Evolutionary conservation across 2,888 invertebrate species (phyloP), one percentile per base, ranked within the genome.

Genomic region (Eurytoma californica): DNA sequence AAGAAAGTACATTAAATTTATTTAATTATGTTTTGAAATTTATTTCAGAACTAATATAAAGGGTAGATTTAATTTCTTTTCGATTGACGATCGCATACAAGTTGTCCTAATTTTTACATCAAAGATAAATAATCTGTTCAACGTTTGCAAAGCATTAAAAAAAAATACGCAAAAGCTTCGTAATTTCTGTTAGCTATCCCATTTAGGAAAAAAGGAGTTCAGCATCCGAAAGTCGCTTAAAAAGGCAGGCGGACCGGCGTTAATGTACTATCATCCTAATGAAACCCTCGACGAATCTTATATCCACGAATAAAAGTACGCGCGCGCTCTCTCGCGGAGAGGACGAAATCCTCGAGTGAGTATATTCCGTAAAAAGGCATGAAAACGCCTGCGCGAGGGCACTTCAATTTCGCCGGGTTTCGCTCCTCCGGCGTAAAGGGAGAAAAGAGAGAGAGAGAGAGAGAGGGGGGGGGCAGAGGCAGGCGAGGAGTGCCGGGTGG

Each of bases 351-450:
- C 30, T 39, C 65, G 65, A 65, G 65, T 49, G 49, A 65, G 65
- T 49, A 49, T 65, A 65, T 66, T 51, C 68, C 68, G n/a, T 30
- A 51, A 55, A 68, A 30, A 68, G 30, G 55, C 55, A 68, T 68
- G 24, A 67, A 66, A 66, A 66, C 66, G 66, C 30, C 24, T 60
- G 60, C 28, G 60, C 53, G 67, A 24, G 28, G 67, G 28, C 67
- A 67, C 67, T 67, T 67, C 67, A 67, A 67, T 18, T 14, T 20
- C 20, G 18, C n/a, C 24, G 20, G 4, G n/a, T 12, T 14, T 67
- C 61, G 39, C 16, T 18, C 16, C 30, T 30, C n/a, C 14, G 12
- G 18, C 20, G 24, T 5, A 66, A 66, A 53, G n/a, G 14, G 12
- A 60, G 14, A 24, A 24, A 24, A 60, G 28, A 60, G 7, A 39